phyloP scores from a whole-genome alignment of 2,888 invertebrate species.

The Lucinisca nassula region DNA sequence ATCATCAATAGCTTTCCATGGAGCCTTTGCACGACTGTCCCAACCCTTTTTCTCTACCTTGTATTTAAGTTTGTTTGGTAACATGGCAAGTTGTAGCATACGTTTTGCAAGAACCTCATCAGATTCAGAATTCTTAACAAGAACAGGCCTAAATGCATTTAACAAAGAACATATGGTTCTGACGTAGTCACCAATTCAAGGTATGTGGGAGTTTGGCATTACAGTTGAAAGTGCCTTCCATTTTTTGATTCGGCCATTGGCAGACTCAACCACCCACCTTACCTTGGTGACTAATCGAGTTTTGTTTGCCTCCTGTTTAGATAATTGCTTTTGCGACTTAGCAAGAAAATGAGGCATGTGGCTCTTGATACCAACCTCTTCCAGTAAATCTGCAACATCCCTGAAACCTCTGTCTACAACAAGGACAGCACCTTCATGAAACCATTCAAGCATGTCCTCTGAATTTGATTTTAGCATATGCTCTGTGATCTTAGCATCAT shows the following conservation, averaged over 20 bases:
- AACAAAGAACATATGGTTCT: background rate
- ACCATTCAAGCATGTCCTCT: constrained; percentile 23
- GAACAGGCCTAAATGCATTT: background rate
- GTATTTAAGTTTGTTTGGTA: background rate
- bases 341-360: constrained; percentile 30
- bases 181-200: background rate
- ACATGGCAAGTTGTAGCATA: background rate
- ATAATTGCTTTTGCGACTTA: constrained; percentile 36
- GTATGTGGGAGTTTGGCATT: background rate
- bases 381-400: constrained; percentile 26
- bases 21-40: no score
- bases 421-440: constrained; percentile 16
- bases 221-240: background rate
- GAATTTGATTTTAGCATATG: constrained; percentile 14
- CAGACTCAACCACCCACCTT: constrained; percentile 43
- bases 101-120: background rate
- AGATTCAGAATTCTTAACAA: background rate
- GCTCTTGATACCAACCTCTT: background rate
- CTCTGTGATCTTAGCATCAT: constrained; percentile 12
- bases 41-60: no score
- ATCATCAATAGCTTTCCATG: no score
- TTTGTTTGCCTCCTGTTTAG: constrained; percentile 23
- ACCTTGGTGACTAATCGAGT: constrained; percentile 41
- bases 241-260: background rate
- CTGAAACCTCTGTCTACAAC: constrained; percentile 45